Percentiles rank a stretch among this genome's conserved stretches.
Evolutionary conservation across 2,888 invertebrate genomes (phyloP).

Genomic region (Drosophila leonis): DNA sequence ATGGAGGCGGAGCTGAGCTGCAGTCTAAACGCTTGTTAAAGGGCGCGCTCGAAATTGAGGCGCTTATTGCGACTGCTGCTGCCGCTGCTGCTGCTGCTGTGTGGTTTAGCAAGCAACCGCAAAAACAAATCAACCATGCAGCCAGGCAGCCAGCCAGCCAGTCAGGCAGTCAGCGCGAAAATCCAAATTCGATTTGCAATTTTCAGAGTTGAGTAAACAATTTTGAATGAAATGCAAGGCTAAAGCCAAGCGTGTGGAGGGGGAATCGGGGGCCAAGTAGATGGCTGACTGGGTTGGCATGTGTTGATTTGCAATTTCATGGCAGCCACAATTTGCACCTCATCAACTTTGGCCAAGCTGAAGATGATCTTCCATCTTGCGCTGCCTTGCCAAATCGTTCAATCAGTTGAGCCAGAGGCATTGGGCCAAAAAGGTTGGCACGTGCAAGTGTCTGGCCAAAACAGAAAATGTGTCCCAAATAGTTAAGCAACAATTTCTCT

Average conservation of each 20-base stretch:
- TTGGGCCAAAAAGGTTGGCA: conserved; percentile 67
- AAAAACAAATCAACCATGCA: conserved; percentile 73
- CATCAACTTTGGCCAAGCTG: conserved; percentile 51
- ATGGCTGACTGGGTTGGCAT: conserved; percentile 6
- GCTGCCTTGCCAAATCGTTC: conserved; percentile 67
- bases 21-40: conserved; percentile 78
- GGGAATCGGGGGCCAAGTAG: background rate
- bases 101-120: conserved; percentile 67
- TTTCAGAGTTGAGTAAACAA: conserved; percentile 75
- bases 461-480: conserved; percentile 68
- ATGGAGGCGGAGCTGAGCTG: conserved; percentile 17
- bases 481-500: conserved; percentile 57
- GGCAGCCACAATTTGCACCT: conserved; percentile 80
- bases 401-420: conserved; percentile 59
- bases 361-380: conserved; percentile 67
- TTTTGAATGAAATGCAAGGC: conserved; percentile 75
- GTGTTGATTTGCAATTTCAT: conserved; percentile 80
- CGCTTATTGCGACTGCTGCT: conserved; percentile 15
- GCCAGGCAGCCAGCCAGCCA: background rate
- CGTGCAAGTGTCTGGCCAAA: conserved; percentile 59
- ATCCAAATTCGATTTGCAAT: conserved; percentile 60
- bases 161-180: background rate
- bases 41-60: conserved; percentile 75
- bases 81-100: conserved; percentile 27
- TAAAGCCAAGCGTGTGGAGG: conserved; percentile 26